Conservation (phyloP, 2,888 invertebrate genomes). For the Colostygia pectinataria region DNA sequence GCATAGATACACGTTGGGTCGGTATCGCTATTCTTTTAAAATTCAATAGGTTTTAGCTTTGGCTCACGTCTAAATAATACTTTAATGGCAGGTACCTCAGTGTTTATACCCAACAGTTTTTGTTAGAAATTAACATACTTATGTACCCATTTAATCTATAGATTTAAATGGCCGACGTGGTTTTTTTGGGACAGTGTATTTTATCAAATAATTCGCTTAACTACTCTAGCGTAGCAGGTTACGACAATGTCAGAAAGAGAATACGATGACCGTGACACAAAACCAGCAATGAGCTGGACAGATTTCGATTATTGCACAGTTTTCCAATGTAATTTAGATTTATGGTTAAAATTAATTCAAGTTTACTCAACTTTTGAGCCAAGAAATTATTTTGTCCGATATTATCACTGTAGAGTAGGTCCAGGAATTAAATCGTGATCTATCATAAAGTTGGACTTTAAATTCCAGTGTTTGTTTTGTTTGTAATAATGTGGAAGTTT, state of each 20-base stretch:
- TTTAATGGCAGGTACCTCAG: neutral
- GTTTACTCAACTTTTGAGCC: constrained; percentile 22
- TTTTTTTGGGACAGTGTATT: too few relatives aligned
- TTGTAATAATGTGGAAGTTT: constrained; percentile 6
- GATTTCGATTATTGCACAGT: constrained; percentile 55
- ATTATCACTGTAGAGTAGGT: too few relatives aligned
- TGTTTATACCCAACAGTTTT: neutral
- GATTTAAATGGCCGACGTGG: too few relatives aligned
- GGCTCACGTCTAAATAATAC: neutral
- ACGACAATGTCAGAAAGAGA: constrained; percentile 53
- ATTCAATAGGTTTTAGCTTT: constrained; percentile 26
- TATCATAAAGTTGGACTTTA: constrained; percentile 7
- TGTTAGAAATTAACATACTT: too few relatives aligned
- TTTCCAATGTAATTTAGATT: constrained; percentile 37
- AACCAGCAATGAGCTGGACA: constrained; percentile 43
- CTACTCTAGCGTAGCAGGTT: constrained; percentile 49
- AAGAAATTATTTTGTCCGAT: too few relatives aligned
- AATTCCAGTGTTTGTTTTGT: constrained; percentile 10
- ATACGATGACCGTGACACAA: constrained; percentile 50
- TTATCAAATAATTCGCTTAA: constrained; percentile 26
- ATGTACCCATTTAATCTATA: too few relatives aligned
- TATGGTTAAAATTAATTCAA: constrained; percentile 35
- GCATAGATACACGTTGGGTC: constrained; percentile 28
- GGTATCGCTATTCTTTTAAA: constrained; percentile 39
- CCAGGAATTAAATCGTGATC: neutral